phyloP scores from a whole-genome alignment of 2,888 invertebrate species.

The Pedicia rivosa region DNA sequence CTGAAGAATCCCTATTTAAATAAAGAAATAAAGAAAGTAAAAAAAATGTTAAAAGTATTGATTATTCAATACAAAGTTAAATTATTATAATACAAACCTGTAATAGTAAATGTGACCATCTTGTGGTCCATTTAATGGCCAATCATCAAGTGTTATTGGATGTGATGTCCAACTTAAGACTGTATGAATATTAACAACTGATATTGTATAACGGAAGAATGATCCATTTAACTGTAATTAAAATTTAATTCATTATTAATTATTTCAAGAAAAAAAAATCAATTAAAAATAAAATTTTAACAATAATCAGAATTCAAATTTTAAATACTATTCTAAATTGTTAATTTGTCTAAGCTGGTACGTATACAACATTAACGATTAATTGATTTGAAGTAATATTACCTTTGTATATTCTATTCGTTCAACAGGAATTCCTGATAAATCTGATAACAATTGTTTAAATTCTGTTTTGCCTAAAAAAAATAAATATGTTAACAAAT shows the following conservation, averaged over 20 bases:
- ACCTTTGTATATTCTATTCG: constrained; percentile 44
- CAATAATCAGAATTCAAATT: neutral
- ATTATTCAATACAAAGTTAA: constrained; percentile 1
- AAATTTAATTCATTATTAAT: neutral
- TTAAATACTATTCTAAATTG: neutral
- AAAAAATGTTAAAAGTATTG: neutral
- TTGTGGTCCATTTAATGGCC: constrained; percentile 39
- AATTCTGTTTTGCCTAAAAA: constrained; percentile 32
- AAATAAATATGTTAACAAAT: neutral
- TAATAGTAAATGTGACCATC: constrained; percentile 50
- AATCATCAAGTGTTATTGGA: constrained; percentile 34
- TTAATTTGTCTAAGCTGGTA: too few species aligned
- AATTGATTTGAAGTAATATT: constrained; percentile 8
- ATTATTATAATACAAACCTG: constrained; percentile 32
- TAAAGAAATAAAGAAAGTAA: constrained; percentile 6
- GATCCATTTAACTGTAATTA: constrained; percentile 28
- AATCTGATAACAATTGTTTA: constrained; percentile 30
- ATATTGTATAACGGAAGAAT: constrained; percentile 45
- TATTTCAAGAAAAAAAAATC: neutral
- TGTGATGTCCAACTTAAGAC: constrained; percentile 45
- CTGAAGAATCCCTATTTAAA: constrained; percentile 40
- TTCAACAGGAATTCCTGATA: constrained; percentile 44
- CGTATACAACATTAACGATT: too few species aligned
- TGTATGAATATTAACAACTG: constrained; percentile 40
- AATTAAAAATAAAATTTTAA: constrained; percentile 1